Base-by-base conservation (phyloP, 37 sponge, comb jelly and placozoan genomes). In the Ianthella basta region DNA sequence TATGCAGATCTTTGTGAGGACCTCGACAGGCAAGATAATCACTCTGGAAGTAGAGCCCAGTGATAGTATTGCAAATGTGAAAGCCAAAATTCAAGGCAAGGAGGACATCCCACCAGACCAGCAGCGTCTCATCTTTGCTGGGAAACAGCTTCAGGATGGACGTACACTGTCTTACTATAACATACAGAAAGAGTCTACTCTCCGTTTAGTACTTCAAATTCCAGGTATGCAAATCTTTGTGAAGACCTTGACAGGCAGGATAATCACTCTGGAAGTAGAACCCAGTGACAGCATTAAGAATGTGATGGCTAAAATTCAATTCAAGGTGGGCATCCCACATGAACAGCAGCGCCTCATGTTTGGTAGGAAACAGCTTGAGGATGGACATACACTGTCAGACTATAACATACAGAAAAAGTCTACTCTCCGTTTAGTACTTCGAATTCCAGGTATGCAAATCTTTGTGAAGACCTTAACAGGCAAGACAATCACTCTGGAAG, bases 1-100 rank as follows among this genome's bases (percentile, higher is more conserved):
- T 67, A 82, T 89, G 91, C 91, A 90, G 59, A 93, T 93, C 61
- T 93, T 93, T 66, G 91, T 93, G 67, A 93, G 87, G 83, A 93
- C 91, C 4, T 79, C 87, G 53, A 93, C 94, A 38, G 50, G 50
- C 50, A 93, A 93, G 72, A 92, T 89, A 73, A 90, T 93, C 79
- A 89, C 93, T 74, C 82, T 92, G 24, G 93, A 92, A 53, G 93
- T 92, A 1, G 93, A 89, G 39, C 83, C 93, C 44, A 68, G 81
- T 60, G 93, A 89, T 35, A 83, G 90, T 21, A 92, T 92, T 53
- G 90, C 83, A 27, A 89, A 86, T 55, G 89, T 92, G 25, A 92
- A 92, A 60, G 80, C 87, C 65, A 8, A 8, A 63, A 63, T 63
- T 63, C 65, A 63, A 63, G 65, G 8, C 25, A 63, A 12, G 29